A percentile compares a stretch with the other conserved stretches of the same genome.
Evolutionary conservation across 2,113 vertebrate genomes (phyloP).

Genomic region (Tauraco erythrolophus): DNA sequence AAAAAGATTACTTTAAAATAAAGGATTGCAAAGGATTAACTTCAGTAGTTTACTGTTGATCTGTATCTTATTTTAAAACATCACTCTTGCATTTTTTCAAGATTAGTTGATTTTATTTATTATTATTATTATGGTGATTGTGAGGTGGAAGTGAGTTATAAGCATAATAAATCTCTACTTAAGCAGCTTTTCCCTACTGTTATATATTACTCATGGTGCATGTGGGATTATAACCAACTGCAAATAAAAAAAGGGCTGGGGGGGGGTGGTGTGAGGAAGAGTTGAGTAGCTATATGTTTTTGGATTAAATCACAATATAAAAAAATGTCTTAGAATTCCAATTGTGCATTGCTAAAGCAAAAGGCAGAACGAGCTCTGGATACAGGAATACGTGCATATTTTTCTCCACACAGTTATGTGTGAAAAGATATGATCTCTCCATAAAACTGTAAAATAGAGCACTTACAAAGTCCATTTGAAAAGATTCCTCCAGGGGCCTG

Average conservation of each 20-base stretch:
- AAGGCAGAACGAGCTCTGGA: neutral
- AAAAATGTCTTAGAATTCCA: neutral
- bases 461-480: slow-evolving; percentile 7
- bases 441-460: slow-evolving; percentile 6
- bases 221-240: neutral
- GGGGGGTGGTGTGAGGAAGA: too few relatives aligned
- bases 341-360: neutral
- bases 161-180: neutral
- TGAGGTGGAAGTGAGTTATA: neutral
- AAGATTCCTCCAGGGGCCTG: neutral
- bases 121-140: neutral
- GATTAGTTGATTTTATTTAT: neutral
- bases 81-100: neutral
- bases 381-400: neutral
- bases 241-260: rapidly evolving
- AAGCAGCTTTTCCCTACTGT: neutral
- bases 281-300: neutral
- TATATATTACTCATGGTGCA: neutral
- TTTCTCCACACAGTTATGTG: neutral
- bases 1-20: neutral
- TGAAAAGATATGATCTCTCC: slow-evolving; percentile 15
- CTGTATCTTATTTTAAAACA: neutral
- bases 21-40: neutral
- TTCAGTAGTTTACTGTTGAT: neutral
- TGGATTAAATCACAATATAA: neutral